Evolutionary conservation across 2,797 vertebrate genomes (phyloP).

Genomic region (Hafferia zeledoni): DNA sequence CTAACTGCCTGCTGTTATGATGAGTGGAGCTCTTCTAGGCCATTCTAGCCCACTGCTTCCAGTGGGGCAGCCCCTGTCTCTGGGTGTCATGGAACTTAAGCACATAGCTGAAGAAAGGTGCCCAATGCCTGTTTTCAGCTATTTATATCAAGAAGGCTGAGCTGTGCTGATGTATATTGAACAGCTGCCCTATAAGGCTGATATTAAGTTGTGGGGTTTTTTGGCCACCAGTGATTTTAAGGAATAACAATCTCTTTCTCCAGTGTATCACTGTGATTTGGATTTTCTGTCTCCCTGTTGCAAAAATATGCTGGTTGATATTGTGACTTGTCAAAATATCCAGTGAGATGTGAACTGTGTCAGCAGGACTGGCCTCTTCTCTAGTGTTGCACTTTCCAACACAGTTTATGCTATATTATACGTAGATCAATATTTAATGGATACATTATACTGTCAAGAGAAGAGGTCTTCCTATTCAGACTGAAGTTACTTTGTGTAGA

Average conservation of each 20-base stretch:
- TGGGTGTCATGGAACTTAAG: neutral
- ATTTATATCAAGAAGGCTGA: neutral
- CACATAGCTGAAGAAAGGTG: neutral
- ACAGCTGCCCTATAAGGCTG: neutral
- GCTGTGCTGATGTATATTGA: neutral
- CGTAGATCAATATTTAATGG: conserved; percentile 53
- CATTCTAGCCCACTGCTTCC: neutral
- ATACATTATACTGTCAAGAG: neutral
- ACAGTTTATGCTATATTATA: conserved; percentile 25
- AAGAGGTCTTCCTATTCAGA: conserved; percentile 3
- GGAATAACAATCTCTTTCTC: neutral
- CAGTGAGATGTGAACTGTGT: conserved; percentile 26
- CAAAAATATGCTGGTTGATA: conserved; percentile 19
- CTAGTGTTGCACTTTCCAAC: neutral
- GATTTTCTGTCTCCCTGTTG: neutral
- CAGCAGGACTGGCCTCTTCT: neutral
- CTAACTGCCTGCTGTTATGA: neutral
- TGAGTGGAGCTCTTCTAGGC: neutral
- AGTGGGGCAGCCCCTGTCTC: accelerated
- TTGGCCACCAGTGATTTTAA: neutral
- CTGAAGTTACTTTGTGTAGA: conserved; percentile 16
- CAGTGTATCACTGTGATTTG: neutral
- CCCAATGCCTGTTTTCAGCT: neutral
- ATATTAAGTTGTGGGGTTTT: neutral
- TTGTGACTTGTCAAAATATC: conserved; percentile 45